Base-by-base conservation (phyloP, 2,113 vertebrate species). In the Tetrax tetrax region DNA sequence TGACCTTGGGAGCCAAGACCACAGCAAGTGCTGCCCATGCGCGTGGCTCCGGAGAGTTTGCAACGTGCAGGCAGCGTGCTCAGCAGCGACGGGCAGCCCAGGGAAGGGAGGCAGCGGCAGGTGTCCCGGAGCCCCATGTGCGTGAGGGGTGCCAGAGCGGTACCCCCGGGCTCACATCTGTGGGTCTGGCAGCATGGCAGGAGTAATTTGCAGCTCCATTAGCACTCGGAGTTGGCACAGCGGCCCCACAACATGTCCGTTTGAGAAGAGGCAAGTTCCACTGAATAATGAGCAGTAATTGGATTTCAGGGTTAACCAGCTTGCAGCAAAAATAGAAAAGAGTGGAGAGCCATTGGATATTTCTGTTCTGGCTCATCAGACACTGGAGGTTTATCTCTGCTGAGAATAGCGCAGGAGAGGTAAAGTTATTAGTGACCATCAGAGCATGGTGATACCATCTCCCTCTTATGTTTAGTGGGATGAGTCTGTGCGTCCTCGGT, bases 291-390 rank as follows among this genome's bases (percentile, higher is more conserved):
- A 97, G 96, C 92, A 87, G 86, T 97, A 97, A 97, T 97, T 97
- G 96, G 97, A 97, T 97, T 97, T 97, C 93, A 96, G 97, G 97
- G 96, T 97, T 97, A 97, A 97, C 95, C 94, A 95, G 96, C 95
- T 97, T 70, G 89, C 89, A 91, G 95, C 76, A 91, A 95, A 96
- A 86, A 95, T 93, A 83, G 87, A 90, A 96, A 69, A 93, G 90
- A 97, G 64, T 31, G 53, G 83, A 66, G 93, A 97, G 75, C 94
- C 94, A 93, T 92, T 96, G 96, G 96, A 91, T 96, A 96, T 96
- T 97, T 93, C 95, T 96, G 96, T 97, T 97, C 94, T 96, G 96
- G 93, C 97, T 97, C 96, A 96, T 97, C 96, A 97, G 91, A 82
- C 96, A 95, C 72, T 83, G 74, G 91, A 96, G 95, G 94, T 96